Evolutionary conservation across 2,888 invertebrate genomes (phyloP).

Genomic region (Auanema freiburgensis): DNA sequence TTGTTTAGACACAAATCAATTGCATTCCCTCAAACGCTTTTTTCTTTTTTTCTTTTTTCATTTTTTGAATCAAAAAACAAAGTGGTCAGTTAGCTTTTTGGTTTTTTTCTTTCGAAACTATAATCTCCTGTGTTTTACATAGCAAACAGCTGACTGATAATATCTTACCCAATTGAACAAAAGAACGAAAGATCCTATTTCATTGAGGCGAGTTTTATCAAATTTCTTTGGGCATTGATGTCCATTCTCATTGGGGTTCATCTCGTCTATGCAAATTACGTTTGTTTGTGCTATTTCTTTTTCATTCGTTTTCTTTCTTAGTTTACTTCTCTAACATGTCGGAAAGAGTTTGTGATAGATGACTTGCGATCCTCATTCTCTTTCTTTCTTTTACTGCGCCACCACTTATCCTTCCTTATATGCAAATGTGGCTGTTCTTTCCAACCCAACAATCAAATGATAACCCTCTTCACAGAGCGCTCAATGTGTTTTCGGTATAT

Average conservation of each 20-base stretch:
- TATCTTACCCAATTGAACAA: too few relatives aligned
- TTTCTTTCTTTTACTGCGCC: neutral
- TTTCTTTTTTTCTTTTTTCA: neutral
- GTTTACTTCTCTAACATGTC: too few relatives aligned
- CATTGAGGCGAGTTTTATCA: too few relatives aligned
- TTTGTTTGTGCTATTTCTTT: neutral
- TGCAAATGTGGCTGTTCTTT: neutral
- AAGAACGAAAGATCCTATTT: too few relatives aligned
- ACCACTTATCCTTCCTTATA: constrained; percentile 1
- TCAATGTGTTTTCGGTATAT: neutral
- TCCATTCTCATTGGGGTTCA: neutral
- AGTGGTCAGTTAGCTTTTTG: too few relatives aligned
- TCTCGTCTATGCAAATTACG: neutral
- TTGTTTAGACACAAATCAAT: neutral
- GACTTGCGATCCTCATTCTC: neutral
- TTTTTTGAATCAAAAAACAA: neutral
- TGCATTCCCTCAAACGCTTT: neutral
- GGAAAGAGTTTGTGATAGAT: neutral
- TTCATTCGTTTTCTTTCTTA: neutral
- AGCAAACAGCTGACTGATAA: too few relatives aligned
- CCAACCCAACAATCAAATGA: neutral
- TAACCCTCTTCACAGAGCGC: neutral
- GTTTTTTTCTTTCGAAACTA: too few relatives aligned
- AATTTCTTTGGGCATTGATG: too few relatives aligned
- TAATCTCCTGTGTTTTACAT: too few relatives aligned